Conservation (phyloP, 2,113 vertebrate genomes). For the Mellivora capensis region DNA sequence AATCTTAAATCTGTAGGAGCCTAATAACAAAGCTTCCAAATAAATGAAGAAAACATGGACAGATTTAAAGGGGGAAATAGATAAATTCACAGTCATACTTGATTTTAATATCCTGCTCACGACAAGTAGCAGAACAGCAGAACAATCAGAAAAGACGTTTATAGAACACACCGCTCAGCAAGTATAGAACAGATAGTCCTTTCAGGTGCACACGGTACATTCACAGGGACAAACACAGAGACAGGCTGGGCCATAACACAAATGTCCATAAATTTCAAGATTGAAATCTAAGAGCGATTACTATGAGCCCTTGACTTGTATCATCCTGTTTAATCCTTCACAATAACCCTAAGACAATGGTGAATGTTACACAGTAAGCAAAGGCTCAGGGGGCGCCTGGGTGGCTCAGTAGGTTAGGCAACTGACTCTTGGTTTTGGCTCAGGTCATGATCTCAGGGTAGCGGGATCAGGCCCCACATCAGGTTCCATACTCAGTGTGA, state of each 20-base stretch:
- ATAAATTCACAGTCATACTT: background rate
- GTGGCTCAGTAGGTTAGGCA: background rate
- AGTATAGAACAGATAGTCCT: background rate
- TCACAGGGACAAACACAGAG: background rate
- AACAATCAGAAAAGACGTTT: background rate
- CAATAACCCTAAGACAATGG: background rate
- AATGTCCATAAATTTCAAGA: background rate
- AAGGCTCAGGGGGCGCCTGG: background rate
- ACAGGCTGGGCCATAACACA: too few species aligned
- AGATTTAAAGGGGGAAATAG: background rate
- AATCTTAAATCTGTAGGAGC: background rate
- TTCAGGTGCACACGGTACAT: background rate
- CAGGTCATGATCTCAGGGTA: background rate
- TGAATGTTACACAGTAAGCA: background rate
- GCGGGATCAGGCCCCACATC: background rate
- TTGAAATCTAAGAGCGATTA: background rate
- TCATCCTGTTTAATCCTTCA: background rate
- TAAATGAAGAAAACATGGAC: background rate
- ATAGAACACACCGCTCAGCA: background rate
- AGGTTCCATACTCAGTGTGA: background rate
- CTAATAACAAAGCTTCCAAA: background rate
- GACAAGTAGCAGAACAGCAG: background rate
- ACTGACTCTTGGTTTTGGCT: background rate
- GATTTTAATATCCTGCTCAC: background rate
- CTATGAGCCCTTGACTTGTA: background rate